Percentiles rank a stretch among this genome's conserved stretches.
phyloP scores from a whole-genome alignment of 2,888 invertebrate species.

The Euzetes globulus region DNA sequence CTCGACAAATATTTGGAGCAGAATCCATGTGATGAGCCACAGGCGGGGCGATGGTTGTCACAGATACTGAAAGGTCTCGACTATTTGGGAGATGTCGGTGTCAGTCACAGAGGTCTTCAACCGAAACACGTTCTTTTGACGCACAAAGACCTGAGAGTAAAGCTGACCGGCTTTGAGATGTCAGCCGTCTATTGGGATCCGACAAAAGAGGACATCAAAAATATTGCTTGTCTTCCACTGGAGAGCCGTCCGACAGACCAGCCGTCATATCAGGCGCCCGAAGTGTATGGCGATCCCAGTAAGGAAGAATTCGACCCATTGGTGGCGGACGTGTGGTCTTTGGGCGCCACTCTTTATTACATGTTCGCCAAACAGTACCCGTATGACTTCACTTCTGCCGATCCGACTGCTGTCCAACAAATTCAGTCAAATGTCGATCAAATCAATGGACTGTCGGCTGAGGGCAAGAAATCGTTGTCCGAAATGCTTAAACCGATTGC shows the following conservation, averaged over 20 bases:
- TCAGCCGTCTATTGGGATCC: conserved; percentile 30
- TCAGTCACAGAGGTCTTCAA: conserved; percentile 11
- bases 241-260: conserved; percentile 1
- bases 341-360: conserved; percentile 23
- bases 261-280: conserved; percentile 32
- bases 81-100: conserved; percentile 30
- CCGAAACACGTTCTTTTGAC: conserved; percentile 23
- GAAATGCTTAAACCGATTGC: conserved; percentile 19
- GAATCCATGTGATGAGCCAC: neutral
- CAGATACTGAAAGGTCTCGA: conserved; percentile 18
- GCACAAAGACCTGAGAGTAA: conserved; percentile 22
- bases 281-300: conserved; percentile 25
- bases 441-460: neutral
- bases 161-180: conserved; percentile 26
- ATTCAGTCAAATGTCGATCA: conserved; percentile 16
- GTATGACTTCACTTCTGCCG: neutral
- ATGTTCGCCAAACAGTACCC: conserved; percentile 25
- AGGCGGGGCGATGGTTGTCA: neutral
- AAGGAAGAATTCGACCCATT: conserved; percentile 32
- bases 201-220: conserved; percentile 19
- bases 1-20: neutral
- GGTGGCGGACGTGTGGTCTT: conserved; percentile 31
- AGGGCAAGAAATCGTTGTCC: neutral
- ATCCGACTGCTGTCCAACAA: neutral
- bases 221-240: conserved; percentile 28